phyloP scores from a whole-genome alignment of 2,888 invertebrate species.

The Parnassius apollo region DNA sequence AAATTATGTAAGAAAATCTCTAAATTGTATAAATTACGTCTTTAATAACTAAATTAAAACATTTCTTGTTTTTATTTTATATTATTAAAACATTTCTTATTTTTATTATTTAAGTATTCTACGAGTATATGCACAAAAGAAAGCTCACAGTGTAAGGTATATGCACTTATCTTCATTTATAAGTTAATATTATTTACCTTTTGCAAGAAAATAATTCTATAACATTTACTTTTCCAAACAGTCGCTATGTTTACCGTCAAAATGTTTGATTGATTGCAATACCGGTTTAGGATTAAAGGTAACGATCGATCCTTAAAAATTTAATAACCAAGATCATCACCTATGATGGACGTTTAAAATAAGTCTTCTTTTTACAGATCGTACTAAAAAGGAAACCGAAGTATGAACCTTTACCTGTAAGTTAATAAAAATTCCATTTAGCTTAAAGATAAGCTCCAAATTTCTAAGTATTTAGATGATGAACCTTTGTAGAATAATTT shows the following conservation, averaged over 20 bases:
- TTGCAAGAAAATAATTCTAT: not conserved
- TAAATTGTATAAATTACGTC: not conserved
- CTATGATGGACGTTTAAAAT: not conserved
- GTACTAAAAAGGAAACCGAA: constrained; percentile 18
- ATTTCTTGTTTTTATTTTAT: not conserved
- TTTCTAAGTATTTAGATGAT: too few relatives aligned
- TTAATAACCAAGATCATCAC: not conserved
- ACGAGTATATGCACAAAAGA: constrained; percentile 1
- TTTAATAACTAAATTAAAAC: not conserved
- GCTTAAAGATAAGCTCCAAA: too few relatives aligned
- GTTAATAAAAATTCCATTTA: not conserved
- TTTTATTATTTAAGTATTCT: not conserved
- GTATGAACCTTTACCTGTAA: constrained; percentile 20
- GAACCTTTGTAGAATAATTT: too few relatives aligned
- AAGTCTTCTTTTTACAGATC: constrained; percentile 10
- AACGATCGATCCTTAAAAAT: not conserved
- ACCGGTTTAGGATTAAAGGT: constrained; percentile 24
- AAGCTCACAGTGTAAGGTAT: constrained; percentile 9
- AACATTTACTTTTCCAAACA: not conserved
- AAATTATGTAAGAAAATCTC: constrained; percentile 7
- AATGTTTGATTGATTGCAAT: constrained; percentile 9
- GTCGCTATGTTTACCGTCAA: constrained; percentile 13
- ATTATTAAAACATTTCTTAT: not conserved
- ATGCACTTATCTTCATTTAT: not conserved
- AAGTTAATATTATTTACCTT: not conserved